Base-by-base conservation (phyloP, 1,140 invertebrate genomes). In the Lordiphosa mommai region DNA sequence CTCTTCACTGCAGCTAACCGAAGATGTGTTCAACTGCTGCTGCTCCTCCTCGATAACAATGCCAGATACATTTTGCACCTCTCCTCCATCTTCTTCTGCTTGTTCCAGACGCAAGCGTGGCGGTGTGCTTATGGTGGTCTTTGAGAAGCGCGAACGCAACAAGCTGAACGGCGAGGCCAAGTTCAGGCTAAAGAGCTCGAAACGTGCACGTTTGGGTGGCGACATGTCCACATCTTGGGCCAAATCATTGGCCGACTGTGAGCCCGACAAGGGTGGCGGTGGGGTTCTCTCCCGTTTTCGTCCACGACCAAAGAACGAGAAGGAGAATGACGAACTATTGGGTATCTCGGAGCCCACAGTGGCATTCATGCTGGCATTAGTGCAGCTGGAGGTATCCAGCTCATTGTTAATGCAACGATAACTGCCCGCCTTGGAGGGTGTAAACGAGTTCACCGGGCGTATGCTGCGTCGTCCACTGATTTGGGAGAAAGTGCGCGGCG, bases 271-370 rank as follows among this genome's bases (percentile, higher is more conserved):
- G 5, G 47, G 36, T 27, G 50, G 69, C 2, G 79, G 72, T 0
- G 86, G 86, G 13, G 86, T 85, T 12, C 82, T 82, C 8, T 86
- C 79, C 7, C 86, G 82, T 17, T 88, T 88, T 3, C 82, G 86
- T 5, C 77, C 71, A 4, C 74, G 77, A 0, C 68, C 68, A 30
- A 76, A 79, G 61, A 85, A 80, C 3, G 80, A 86, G 56, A 88
- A 88, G 2, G 86, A 88, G 8, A 87, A 86, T 2, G 84, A 84
- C 0, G 72, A 88, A 36, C 52, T 87, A 34, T 87, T 87, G 44
- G 87, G 80, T 9, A 73, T 66, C 46, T 88, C 87, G 1, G 87
- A 88, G 4, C 87, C 86, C 4, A 86, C 84, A 9, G 87, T 88
- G 4, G 86, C 87, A 51, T 88, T 88, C 69, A 88, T 70, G 58